Base-by-base conservation (phyloP, 2,888 invertebrate species). In the Calameuta filiformis region DNA sequence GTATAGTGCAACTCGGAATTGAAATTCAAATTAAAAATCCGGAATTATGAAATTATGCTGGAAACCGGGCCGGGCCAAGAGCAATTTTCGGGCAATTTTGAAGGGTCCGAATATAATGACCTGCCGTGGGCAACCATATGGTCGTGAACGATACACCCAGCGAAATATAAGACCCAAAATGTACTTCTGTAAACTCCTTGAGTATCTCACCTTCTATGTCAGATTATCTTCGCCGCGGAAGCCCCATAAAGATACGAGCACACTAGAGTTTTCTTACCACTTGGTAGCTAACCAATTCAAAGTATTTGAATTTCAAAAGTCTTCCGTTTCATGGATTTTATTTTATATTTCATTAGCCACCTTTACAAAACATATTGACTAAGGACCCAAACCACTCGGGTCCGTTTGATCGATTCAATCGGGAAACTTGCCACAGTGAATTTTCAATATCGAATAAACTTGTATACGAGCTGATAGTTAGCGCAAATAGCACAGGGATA, bases 1-100 rank as follows among this genome's bases (percentile, higher is more conserved):
- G 23, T 40, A 40, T 40, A 37, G 75, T 76, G 81, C 80, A 82
- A 83, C 84, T 85, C 85, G 83, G 87, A 87, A 87, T 88, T 87
- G 89, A 90, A 90, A 89, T 90, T 89, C 89, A 89, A 91, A 91
- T 91, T 90, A 91, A 90, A 90, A 90, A 89, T 88, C 81, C 84
- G 82, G 84, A 89, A 90, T 90, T 89, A 89, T 89, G 85, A 89
- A 88, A 89, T 89, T 88, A 88, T 87, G 85, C 80, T 80, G 80
- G 80, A 84, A 86, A 86, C 81, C 82, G 79, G 79, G 73, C 68
- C 40, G 30, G 23, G 81, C 76, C 79, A 77, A 75, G 86, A 85
- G 83, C 89, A 90, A 91, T 90, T 91, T 91, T 90, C 89, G 84
- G 84, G 85, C 87, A 90, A 90, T 90, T 90, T 91, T 83, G 84